phyloP scores from a whole-genome alignment of 2,113 vertebrate genomes.

The Stigmatopora nigra region DNA sequence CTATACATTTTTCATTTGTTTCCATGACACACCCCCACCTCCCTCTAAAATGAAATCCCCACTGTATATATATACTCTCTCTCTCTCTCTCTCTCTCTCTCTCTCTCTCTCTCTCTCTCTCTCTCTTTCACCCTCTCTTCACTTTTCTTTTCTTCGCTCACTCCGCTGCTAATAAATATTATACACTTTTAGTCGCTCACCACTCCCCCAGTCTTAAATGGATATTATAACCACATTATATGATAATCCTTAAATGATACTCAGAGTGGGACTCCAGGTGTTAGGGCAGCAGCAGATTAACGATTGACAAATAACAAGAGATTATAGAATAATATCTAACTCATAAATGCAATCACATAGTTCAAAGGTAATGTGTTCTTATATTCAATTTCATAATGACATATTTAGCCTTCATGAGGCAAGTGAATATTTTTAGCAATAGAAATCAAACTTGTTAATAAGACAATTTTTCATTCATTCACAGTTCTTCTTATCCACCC shows the following conservation, averaged over 20 bases:
- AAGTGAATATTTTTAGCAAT: no score
- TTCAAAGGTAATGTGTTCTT: neutral
- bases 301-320: neutral
- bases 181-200: neutral
- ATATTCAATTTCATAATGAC: no score
- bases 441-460: no score
- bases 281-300: neutral
- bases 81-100: no score
- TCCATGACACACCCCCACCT: neutral
- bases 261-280: neutral
- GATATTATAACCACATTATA: neutral
- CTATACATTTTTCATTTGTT: slow-evolving; percentile 1
- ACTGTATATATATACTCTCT: neutral
- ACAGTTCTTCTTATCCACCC: no score
- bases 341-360: neutral
- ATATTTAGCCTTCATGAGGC: no score
- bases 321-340: neutral
- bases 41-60: no score
- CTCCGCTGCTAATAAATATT: neutral
- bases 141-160: neutral
- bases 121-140: neutral
- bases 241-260: slow-evolving; percentile 1
- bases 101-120: no score
- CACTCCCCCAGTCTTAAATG: neutral
- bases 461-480: no score